Evolutionary conservation across 2,797 vertebrate species (phyloP).

Genomic region (Catharus ustulatus): DNA sequence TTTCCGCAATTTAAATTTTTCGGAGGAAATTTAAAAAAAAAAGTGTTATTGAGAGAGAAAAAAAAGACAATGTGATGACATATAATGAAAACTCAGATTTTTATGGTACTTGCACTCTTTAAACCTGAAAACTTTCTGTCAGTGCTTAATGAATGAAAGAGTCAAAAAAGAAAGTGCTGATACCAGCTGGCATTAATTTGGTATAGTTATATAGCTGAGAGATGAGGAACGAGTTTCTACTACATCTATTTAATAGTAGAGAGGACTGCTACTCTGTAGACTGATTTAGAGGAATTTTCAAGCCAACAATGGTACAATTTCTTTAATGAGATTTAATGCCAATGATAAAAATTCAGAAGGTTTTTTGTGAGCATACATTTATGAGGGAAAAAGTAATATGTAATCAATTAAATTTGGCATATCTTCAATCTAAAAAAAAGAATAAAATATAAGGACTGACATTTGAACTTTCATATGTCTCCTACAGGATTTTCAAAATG

Average conservation of each 20-base stretch:
- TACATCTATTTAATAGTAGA: neutral
- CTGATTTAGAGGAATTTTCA: neutral
- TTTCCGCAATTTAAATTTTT: neutral
- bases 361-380: neutral
- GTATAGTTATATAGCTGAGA: neutral
- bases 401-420: neutral
- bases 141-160: neutral
- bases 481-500: neutral
- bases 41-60: accelerated
- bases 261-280: neutral
- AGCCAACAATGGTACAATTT: neutral
- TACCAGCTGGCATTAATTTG: neutral
- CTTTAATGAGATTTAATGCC: neutral
- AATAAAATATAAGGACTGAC: neutral
- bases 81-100: neutral
- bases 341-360: neutral
- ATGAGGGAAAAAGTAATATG: neutral
- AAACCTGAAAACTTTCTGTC: neutral
- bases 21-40: neutral
- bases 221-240: neutral
- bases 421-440: neutral
- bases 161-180: neutral
- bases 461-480: neutral
- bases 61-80: neutral
- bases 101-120: neutral